Evolutionary conservation across 2,888 invertebrate genomes (phyloP).

Genomic region (Tenthredo amoena): DNA sequence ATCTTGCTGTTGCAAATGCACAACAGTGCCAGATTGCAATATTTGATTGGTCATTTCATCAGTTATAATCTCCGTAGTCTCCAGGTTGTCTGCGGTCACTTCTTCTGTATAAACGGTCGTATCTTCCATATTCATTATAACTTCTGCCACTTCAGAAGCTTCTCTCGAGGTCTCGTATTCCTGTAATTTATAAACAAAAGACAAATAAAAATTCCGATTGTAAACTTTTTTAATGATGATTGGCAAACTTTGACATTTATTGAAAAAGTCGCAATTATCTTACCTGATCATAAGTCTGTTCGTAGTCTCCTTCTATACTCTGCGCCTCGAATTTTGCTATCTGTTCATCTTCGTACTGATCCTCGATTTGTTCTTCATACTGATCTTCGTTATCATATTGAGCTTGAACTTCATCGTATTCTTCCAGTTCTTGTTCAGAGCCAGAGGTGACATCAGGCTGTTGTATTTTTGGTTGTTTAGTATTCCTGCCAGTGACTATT

Average conservation of each 20-base stretch:
- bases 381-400: conserved; percentile 42
- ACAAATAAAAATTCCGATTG: not conserved
- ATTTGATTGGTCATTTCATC: conserved; percentile 72
- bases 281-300: conserved; percentile 67
- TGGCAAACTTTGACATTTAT: not conserved
- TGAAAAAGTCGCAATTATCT: not conserved
- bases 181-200: conserved; percentile 59
- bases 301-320: conserved; percentile 64
- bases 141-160: conserved; percentile 70
- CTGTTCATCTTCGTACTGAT: conserved; percentile 44
- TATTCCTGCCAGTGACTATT: conserved; percentile 72
- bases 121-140: conserved; percentile 74
- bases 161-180: conserved; percentile 74
- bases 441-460: conserved; percentile 62
- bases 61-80: conserved; percentile 70
- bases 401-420: conserved; percentile 57
- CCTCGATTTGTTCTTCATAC: conserved; percentile 48
- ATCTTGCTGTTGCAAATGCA: conserved; percentile 71
- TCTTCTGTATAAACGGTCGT: conserved; percentile 75
- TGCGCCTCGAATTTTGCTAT: conserved; percentile 59
- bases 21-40: conserved; percentile 71
- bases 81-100: conserved; percentile 73
- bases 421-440: conserved; percentile 68
- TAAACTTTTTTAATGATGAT: not conserved
- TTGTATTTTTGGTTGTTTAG: conserved; percentile 60